These are phyloP conservation scores for Aviceda subcristata DNA, from an alignment of 2,113 vertebrate species.

Conservation along the genomic window DNA sequence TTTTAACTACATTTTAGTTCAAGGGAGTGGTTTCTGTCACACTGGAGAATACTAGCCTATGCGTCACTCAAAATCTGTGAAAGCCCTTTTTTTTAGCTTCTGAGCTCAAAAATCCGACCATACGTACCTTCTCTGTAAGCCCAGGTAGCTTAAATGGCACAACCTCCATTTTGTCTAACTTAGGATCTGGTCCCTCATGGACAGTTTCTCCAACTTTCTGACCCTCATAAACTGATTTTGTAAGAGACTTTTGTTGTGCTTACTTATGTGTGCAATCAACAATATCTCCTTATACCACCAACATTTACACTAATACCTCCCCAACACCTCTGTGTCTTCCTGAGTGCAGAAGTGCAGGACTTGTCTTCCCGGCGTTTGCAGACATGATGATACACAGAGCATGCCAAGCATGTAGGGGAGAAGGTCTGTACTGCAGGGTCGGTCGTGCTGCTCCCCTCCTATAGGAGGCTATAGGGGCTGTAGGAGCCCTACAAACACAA, in stretches of 20 bases:
- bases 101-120: not conserved
- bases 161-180: not conserved
- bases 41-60: not conserved
- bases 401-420: accelerated
- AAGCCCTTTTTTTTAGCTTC: not conserved
- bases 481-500: not conserved
- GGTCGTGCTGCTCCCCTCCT: not conserved
- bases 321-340: not conserved
- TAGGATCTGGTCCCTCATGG: not conserved
- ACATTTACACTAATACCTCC: not conserved
- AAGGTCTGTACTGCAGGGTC: not conserved
- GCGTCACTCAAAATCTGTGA: not conserved
- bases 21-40: not conserved
- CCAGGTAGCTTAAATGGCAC: not conserved
- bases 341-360: not conserved
- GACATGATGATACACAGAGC: not conserved
- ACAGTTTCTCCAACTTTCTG: not conserved
- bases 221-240: not conserved
- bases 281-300: not conserved
- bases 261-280: not conserved
- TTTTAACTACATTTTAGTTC: not conserved
- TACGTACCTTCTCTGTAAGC: not conserved
- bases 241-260: not conserved
- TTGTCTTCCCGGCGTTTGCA: not conserved
- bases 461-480: not conserved